Base-by-base conservation (phyloP, 30 jellyfish, hydroid and myxozoan species). In the Euphysa ruthae region DNA sequence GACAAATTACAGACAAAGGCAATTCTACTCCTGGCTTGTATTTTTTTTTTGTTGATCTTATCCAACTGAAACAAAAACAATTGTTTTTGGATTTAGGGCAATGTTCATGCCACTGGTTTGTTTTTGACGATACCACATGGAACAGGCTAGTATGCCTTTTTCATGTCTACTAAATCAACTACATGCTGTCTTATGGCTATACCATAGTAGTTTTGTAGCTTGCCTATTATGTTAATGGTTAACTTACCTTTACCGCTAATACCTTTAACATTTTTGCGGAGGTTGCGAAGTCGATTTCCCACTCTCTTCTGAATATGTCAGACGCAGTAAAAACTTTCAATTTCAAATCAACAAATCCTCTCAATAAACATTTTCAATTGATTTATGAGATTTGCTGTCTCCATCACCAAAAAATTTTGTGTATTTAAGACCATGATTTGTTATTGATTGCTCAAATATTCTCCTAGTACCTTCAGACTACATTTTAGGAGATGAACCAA, bases 1-100 rank as follows among this genome's bases (percentile, higher is more conserved):
- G n/a, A n/a, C n/a, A n/a, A n/a, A n/a, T 38, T n/a, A n/a, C 52
- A 38, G 52, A 38, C 52, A 38, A 38, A 38, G 52, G 52, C 52
- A 38, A 38, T 38, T n/a, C 52, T 8, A 38, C 52, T 8, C 12
- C 52, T 38, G n/a, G n/a, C 52, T 38, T 38, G 52, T 8, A 38
- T 38, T 38, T 12, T 38, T 38, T 12, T 38, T 38, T 38, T 38
- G 52, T n/a, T 38, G 52, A 38, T n/a, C 52, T 46, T 46, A 46
- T 46, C 60, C 10, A 25, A 29, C 60, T 46, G 60, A 46, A 46
- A 46, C 10, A 10, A 46, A 10, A 4, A 4, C 60, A 46, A 29
- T 29, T 46, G 8, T 2, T 46, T 46, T 46, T 46, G 60, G 2
- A 5, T 46, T 46, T 46, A 46, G 8, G 10, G 60, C 60, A 46